Evolutionary conservation across 2,113 vertebrate species (phyloP).

Genomic region (Nesogale talazaci): DNA sequence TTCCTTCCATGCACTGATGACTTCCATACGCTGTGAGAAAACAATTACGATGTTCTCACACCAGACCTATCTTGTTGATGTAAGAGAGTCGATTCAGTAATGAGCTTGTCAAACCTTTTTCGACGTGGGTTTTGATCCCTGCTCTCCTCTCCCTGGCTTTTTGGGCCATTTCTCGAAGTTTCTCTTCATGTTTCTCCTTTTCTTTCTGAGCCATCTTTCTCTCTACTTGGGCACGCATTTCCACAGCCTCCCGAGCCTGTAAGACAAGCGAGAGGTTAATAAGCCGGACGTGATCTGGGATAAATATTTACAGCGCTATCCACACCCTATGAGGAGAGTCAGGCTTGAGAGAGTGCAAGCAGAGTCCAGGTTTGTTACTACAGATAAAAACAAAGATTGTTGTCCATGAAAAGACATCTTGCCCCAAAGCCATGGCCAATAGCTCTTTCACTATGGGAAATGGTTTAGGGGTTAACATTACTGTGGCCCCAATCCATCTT

Average conservation of each 20-base stretch:
- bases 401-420: not conserved
- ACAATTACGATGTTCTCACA: conserved; percentile 31
- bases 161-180: conserved; percentile 97
- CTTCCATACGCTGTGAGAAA: not conserved
- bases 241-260: conserved; percentile 97
- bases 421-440: not conserved
- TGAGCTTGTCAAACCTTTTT: conserved; percentile 89
- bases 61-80: conserved; percentile 1
- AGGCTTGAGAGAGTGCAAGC: conserved; percentile 10
- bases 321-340: not conserved
- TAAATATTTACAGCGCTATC: conserved; percentile 27
- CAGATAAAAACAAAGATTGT: conserved; percentile 38
- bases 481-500: not conserved
- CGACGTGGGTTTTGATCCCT: conserved; percentile 96
- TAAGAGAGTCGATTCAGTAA: not conserved
- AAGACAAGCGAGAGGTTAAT: conserved; percentile 30
- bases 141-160: conserved; percentile 97
- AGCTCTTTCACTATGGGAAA: conserved; percentile 21
- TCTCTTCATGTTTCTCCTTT: conserved; percentile 99
- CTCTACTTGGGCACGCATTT: conserved; percentile 99
- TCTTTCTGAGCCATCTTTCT: conserved; percentile 99
- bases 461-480: conserved; percentile 25
- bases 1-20: not conserved
- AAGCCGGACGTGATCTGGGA: not conserved
- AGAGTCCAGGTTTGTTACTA: conserved; percentile 21